A percentile compares a stretch with the other conserved stretches of the same genome.
Conservation (phyloP, 2,888 invertebrate genomes). For the Macrosoma leucophasiata region DNA sequence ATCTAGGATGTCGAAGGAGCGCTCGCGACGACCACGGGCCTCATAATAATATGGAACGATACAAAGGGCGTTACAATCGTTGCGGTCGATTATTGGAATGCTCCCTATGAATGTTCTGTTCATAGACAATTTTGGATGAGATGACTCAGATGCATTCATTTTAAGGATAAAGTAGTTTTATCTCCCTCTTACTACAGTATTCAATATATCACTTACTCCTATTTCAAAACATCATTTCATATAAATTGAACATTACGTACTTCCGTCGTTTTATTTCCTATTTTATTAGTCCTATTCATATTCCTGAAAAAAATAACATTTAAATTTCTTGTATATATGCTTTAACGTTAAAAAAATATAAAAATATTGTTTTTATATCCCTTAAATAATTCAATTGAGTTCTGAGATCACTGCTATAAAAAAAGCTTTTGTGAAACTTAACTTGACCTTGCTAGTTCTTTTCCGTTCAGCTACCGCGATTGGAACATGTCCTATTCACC, state of each 20-base stretch:
- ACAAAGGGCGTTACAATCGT: no score
- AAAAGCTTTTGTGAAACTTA: constrained; percentile 67
- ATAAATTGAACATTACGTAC: constrained; percentile 41
- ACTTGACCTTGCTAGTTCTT: constrained; percentile 78
- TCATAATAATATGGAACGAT: no score
- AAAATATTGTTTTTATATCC: constrained; percentile 26
- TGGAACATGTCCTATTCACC: constrained; percentile 89
- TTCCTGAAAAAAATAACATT: constrained; percentile 31
- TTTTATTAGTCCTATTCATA: constrained; percentile 42
- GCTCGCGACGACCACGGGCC: no score
- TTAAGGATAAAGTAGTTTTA: no score
- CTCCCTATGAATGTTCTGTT: no score
- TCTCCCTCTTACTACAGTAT: no score
- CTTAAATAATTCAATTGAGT: constrained; percentile 16
- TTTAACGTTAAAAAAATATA: constrained; percentile 45
- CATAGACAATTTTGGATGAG: no score
- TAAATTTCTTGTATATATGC: constrained; percentile 29
- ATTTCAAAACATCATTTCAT: no score
- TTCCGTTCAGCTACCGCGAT: constrained; percentile 85
- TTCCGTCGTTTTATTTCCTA: constrained; percentile 59
- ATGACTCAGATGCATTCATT: no score
- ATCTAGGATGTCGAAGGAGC: no score
- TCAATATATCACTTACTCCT: no score
- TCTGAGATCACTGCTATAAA: constrained; percentile 29
- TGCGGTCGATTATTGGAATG: no score